These are phyloP conservation scores for Dipus sagitta DNA, from an alignment of 2,797 vertebrate species.

Conservation along the genomic window DNA sequence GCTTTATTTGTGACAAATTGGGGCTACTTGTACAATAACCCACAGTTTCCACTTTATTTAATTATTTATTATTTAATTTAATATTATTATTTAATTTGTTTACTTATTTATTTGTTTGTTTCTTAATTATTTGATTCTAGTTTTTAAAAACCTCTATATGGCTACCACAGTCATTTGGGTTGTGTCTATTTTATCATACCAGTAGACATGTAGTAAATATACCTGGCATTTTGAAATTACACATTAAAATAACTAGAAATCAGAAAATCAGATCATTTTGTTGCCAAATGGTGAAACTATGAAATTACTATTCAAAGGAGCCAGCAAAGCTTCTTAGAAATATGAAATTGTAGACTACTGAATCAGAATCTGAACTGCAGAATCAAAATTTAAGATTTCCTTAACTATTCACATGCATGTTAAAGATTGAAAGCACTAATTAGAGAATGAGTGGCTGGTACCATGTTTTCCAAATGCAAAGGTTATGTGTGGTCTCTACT, in stretches of 20 bases:
- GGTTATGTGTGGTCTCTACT: neutral
- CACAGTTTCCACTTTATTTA: neutral
- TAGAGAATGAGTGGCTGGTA: neutral
- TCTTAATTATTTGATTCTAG: constrained; percentile 28
- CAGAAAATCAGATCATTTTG: neutral
- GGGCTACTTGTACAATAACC: neutral
- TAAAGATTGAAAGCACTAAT: neutral
- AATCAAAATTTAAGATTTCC: neutral
- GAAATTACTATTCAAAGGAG: neutral
- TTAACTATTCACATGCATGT: neutral
- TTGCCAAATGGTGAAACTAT: neutral
- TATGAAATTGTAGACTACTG: neutral
- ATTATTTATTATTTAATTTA: constrained; percentile 4
- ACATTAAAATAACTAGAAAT: constrained; percentile 27
- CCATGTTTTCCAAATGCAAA: constrained; percentile 6
- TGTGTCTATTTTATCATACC: neutral
- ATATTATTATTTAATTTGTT: neutral
- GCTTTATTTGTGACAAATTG: neutral
- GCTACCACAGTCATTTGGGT: neutral
- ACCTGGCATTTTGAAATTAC: constrained; percentile 2
- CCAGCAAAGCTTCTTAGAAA: neutral
- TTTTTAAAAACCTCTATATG: neutral
- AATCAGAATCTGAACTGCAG: neutral
- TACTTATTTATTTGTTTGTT: neutral
- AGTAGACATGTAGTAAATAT: neutral